These are phyloP conservation scores for Zoanthus sociatus DNA, from an alignment of 92 coral and sea anemone genomes.

Conservation along the genomic window DNA sequence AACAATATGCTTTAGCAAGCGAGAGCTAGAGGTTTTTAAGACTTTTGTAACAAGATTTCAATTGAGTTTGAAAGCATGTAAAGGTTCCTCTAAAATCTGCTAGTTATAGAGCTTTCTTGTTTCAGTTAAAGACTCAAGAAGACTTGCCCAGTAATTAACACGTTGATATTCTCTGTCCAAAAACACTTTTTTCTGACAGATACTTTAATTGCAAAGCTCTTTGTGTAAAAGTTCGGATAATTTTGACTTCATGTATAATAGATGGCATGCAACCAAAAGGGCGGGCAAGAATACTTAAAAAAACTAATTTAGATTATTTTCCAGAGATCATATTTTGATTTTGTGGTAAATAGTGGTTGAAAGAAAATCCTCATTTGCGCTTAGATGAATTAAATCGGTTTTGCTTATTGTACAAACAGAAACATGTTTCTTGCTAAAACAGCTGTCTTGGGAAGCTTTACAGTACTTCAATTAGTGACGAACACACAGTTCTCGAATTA, in stretches of 20 bases:
- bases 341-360: not conserved
- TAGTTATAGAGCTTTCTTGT: not conserved
- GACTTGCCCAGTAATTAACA: slow-evolving; percentile 4
- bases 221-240: slow-evolving; percentile 67
- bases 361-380: not conserved
- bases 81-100: slow-evolving; percentile 21
- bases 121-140: not conserved
- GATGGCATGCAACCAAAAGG: slow-evolving; percentile 52
- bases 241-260: slow-evolving; percentile 71
- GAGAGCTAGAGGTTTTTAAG: not conserved
- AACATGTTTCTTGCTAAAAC: not conserved
- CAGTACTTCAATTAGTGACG: slow-evolving; percentile 32
- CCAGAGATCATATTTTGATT: slow-evolving; percentile 8
- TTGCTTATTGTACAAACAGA: slow-evolving; percentile 6
- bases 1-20: slow-evolving; percentile 33
- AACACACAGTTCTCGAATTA: slow-evolving; percentile 89
- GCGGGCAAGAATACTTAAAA: slow-evolving; percentile 35
- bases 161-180: slow-evolving; percentile 47
- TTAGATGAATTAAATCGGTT: not conserved
- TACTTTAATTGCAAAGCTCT: slow-evolving; percentile 68
- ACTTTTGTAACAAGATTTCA: slow-evolving; percentile 26
- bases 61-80: not conserved
- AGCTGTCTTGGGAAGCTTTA: slow-evolving; percentile 33
- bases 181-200: slow-evolving; percentile 62
- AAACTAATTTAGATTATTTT: slow-evolving; percentile 11